A percentile compares a stretch with the other conserved stretches of the same genome.
phyloP scores from a whole-genome alignment of 37 sponge, comb jelly and placozoan species.

The Theonella swinhoei region DNA sequence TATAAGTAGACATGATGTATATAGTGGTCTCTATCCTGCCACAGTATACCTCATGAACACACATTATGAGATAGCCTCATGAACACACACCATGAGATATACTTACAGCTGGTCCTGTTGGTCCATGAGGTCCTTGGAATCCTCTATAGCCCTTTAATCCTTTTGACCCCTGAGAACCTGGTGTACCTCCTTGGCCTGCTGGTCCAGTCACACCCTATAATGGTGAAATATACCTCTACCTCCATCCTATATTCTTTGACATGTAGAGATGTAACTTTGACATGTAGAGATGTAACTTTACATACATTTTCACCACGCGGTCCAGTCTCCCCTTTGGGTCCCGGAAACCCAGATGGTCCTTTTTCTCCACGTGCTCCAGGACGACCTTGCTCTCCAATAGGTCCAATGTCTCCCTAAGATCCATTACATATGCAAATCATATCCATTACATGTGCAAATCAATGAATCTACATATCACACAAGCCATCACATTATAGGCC shows the following conservation, averaged over 20 bases:
- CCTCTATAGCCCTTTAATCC: conserved; percentile 62
- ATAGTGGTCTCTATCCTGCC: too few relatives aligned
- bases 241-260: too few relatives aligned
- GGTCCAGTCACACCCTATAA: conserved; percentile 35
- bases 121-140: conserved; percentile 46
- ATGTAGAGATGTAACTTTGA: too few relatives aligned
- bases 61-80: too few relatives aligned
- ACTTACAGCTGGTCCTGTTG: conserved; percentile 40
- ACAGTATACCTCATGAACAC: too few relatives aligned
- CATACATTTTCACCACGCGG: conserved; percentile 32
- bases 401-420: conserved; percentile 45
- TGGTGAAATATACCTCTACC: not conserved
- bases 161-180: conserved; percentile 55
- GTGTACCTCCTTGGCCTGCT: conserved; percentile 39
- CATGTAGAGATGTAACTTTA: too few relatives aligned
- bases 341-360: conserved; percentile 30
- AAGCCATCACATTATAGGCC: not conserved
- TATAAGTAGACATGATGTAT: not conserved
- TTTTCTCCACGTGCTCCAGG: conserved; percentile 37
- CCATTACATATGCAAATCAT: not conserved
- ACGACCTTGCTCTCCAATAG: conserved; percentile 38
- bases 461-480: too few relatives aligned
- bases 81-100: too few relatives aligned
- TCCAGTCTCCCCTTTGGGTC: conserved; percentile 46
- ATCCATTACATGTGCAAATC: too few relatives aligned